Evolutionary conservation across 2,888 invertebrate genomes (phyloP).

Genomic region (Sphinx pinastri): DNA sequence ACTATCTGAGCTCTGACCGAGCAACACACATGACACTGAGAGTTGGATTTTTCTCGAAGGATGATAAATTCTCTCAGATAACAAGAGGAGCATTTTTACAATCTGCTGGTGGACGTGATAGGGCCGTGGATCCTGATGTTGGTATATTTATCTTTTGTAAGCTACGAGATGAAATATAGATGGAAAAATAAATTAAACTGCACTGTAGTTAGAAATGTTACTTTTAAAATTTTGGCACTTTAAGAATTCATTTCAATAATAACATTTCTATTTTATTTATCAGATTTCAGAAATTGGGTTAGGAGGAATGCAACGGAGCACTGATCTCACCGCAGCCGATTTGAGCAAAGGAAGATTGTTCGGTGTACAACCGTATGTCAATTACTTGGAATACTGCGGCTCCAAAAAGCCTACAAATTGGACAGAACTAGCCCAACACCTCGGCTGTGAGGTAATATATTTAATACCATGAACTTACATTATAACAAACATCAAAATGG

Average conservation of each 20-base stretch:
- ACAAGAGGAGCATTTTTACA: slow-evolving; percentile 9
- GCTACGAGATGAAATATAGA: neutral
- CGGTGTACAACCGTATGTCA: slow-evolving; percentile 12
- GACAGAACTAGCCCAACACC: neutral
- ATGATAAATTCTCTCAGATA: slow-evolving; percentile 3
- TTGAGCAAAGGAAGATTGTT: slow-evolving; percentile 7
- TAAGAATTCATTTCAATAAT: too few relatives aligned
- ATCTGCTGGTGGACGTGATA: slow-evolving; percentile 3
- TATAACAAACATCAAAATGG: neutral
- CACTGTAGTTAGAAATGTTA: neutral
- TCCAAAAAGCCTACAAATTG: neutral
- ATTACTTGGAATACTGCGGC: slow-evolving; percentile 22
- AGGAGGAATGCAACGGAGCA: neutral
- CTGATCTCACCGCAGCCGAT: slow-evolving; percentile 19
- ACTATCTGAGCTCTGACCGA: neutral
- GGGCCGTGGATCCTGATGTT: slow-evolving; percentile 29
- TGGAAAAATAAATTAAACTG: too few relatives aligned
- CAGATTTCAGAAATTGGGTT: slow-evolving; percentile 13
- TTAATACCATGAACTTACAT: neutral
- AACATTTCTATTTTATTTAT: neutral
- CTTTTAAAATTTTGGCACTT: too few relatives aligned
- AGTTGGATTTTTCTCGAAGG: slow-evolving; percentile 10
- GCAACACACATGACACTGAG: slow-evolving; percentile 8
- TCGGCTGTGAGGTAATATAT: neutral
- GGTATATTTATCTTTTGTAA: slow-evolving; percentile 34